Base-by-base conservation (phyloP, 2,113 vertebrate genomes). In the Mustela lutreola region DNA sequence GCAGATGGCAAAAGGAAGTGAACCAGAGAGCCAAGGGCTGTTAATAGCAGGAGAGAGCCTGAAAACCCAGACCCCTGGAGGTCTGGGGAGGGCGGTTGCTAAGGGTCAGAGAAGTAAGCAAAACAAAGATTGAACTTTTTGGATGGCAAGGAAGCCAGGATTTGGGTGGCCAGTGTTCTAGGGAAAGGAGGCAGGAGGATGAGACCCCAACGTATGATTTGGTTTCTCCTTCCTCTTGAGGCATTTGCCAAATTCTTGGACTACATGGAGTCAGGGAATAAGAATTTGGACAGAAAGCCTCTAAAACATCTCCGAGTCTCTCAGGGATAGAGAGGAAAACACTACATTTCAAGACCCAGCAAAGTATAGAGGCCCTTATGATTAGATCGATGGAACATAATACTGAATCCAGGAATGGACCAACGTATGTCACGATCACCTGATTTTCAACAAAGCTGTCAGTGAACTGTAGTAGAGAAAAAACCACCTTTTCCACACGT, bases 1-100 rank as follows among this genome's bases (percentile, higher is more conserved):
- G 15, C 63, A 89, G 80, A 75, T 48, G 95, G 48, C 82, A 15
- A 86, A 96, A 71, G 58, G 45, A 95, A 70, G 73, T 45, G 73
- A 90, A 63, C 3, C 5, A 1, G 87, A 26, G 36, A 78, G 75
- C 60, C 67, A n/a, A n/a, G 78, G 90, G 28, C 67, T 24, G 4
- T 62, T 93, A 36, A 67, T 36, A 42, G 31, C 24, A 7, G 0
- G 0, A 76, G 39, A 70, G 18, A 60, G n/a, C 21, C 88, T 85
- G 83, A 60, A 60, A 80, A 62, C 18, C 26, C 26, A 56, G 80
- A 24, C 45, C 24, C 22, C 0, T 9, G 18, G 65, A 76, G 60
- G 28, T 90, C 73, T 60, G 62, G 76, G 83, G 14, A 70, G 73
- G 31, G 8, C 4, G 76, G 39, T 83, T 53, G 53, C 81, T 63